These are phyloP conservation scores for Wiebesia pumilae DNA, from an alignment of 1,140 invertebrate genomes.

Conservation along the genomic window DNA sequence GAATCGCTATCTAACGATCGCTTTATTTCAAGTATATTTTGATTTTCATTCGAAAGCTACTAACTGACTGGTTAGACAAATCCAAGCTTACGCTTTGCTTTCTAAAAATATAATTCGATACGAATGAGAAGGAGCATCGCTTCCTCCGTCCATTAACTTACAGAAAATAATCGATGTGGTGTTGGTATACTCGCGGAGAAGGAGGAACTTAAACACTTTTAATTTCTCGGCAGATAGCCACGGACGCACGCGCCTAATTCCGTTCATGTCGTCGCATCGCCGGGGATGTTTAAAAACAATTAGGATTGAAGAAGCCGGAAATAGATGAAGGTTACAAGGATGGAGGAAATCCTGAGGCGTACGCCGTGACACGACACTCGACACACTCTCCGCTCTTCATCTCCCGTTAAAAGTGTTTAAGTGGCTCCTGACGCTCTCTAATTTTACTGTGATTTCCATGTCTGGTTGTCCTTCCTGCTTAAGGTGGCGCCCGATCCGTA, in stretches of 20 bases:
- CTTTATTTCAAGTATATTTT: slow-evolving; percentile 8
- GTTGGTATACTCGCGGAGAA: slow-evolving; percentile 37
- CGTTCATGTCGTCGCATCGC: neutral
- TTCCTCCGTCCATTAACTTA: neutral
- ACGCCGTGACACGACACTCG: neutral
- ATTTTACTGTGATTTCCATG: slow-evolving; percentile 61
- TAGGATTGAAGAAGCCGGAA: slow-evolving; percentile 34
- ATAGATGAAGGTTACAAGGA: slow-evolving; percentile 42
- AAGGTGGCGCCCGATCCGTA: slow-evolving; percentile 20
- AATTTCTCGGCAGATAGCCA: neutral
- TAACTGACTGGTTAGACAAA: slow-evolving; percentile 29
- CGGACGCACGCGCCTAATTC: neutral
- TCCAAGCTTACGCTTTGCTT: no score
- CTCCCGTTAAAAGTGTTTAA: neutral
- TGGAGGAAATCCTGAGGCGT: neutral
- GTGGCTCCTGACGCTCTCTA: slow-evolving; percentile 47
- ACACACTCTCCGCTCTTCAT: neutral
- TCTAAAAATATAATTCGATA: slow-evolving; percentile 29
- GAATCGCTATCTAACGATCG: neutral
- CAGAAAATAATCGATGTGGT: slow-evolving; percentile 49
- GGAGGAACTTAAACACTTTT: slow-evolving; percentile 23
- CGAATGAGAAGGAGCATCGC: no score
- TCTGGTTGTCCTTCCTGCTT: slow-evolving; percentile 36
- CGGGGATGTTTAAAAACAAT: slow-evolving; percentile 10
- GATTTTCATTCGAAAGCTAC: slow-evolving; percentile 3